phyloP scores from a whole-genome alignment of 2,888 invertebrate genomes.

The Aspidiotus rigidus region DNA sequence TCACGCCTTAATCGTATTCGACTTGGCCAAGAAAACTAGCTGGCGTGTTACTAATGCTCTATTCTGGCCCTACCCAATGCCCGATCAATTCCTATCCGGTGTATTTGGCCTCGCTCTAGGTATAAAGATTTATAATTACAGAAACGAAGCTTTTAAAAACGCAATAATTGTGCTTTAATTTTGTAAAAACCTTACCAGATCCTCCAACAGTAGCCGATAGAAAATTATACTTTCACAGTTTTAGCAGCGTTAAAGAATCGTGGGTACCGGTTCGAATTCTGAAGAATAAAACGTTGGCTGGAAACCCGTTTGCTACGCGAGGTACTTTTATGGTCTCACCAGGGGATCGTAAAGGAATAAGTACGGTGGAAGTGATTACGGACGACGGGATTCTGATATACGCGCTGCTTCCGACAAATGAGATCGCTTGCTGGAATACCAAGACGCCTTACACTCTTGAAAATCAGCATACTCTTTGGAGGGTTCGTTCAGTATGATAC shows the following conservation, averaged over 20 bases:
- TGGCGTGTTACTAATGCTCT: slow-evolving; percentile 56
- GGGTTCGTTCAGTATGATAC: slow-evolving; percentile 36
- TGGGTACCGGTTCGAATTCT: slow-evolving; percentile 54
- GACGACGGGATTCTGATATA: slow-evolving; percentile 42
- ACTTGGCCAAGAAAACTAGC: slow-evolving; percentile 49
- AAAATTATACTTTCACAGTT: slow-evolving; percentile 58
- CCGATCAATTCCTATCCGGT: slow-evolving; percentile 63
- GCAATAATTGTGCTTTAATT: background rate
- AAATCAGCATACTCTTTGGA: slow-evolving; percentile 38
- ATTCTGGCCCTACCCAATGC: slow-evolving; percentile 56
- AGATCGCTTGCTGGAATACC: slow-evolving; percentile 44
- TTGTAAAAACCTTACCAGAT: slow-evolving; percentile 35
- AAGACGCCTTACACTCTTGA: slow-evolving; percentile 37
- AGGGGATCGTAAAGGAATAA: slow-evolving; percentile 54
- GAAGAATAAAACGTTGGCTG: slow-evolving; percentile 44
- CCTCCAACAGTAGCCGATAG: slow-evolving; percentile 45
- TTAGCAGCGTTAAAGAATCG: slow-evolving; percentile 58
- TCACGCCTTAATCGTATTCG: slow-evolving; percentile 55
- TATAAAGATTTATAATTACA: slow-evolving; percentile 39
- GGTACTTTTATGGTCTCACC: slow-evolving; percentile 48
- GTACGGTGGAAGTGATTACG: slow-evolving; percentile 53
- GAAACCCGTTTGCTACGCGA: background rate
- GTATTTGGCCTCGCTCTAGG: slow-evolving; percentile 58
- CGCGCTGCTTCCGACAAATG: slow-evolving; percentile 42
- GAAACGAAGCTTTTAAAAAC: background rate